Evolutionary conservation across 2,113 vertebrate genomes (phyloP), one percentile per base, ranked within the genome.

Genomic region (Paradoxurus hermaphroditus): DNA sequence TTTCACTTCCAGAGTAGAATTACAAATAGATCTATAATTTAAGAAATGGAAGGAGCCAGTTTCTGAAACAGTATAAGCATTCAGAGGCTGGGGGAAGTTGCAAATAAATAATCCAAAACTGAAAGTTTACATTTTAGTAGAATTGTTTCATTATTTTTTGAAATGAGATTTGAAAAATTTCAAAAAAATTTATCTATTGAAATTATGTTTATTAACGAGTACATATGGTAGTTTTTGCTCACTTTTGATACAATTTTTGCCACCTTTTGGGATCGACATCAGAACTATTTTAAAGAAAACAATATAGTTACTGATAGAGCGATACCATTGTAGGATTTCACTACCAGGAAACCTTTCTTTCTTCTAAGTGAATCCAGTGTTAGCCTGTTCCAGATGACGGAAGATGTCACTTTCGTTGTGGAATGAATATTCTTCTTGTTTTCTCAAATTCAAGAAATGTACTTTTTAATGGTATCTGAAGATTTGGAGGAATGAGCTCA

Each of bases 1-100:
- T 65, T 83, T 87, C 77, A 90, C 70, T 95, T 86, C 36, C 19
- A 90, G 79, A 59, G 23, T 90, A 31, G 72, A 86, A 79, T 91
- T 95, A 90, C 6, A 10, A 39, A 16, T 29, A 95, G 31, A 59
- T 70, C 49, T 82, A 2, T 82, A 87, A 63, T 44, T 91, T 72
- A 90, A 94, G 63, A 90, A 90, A 85, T 70, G 72, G 51, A 96
- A 39, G 78, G 5, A 77, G 15, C 31, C 14, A 49, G 8, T 78
- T 90, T 88, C 84, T 87, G 21, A 77, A 93, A 90, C 53, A 94
- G 3, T 67, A 44, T 78, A 77, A 90, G 14, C 62, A 77, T 62
- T 94, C 34, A 21, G 6, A 68, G 25, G 4, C 15, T 95, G 90
- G n/a, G 4, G 5, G 29, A 95, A 56, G 3, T 92, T 95, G 16